phyloP scores from a whole-genome alignment of 2,888 invertebrate genomes.

The Ochlodes sylvanus region DNA sequence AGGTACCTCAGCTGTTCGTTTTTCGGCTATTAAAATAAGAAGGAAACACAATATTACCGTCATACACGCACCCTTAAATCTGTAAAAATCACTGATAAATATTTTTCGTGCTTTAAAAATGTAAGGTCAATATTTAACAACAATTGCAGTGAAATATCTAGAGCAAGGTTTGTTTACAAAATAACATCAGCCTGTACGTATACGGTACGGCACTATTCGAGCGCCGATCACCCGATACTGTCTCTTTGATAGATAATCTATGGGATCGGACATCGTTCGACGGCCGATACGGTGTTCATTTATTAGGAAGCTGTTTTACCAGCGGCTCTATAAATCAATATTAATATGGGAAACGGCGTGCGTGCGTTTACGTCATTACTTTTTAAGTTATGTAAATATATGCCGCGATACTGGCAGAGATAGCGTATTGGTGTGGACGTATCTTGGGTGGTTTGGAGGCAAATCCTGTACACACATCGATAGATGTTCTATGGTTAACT shows the following conservation, averaged over 20 bases:
- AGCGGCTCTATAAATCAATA: conserved; percentile 32
- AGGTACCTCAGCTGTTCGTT: no score
- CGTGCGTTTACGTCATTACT: conserved; percentile 19
- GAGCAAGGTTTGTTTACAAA: background rate
- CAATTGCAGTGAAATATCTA: background rate
- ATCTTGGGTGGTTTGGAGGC: background rate
- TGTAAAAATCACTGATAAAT: no score
- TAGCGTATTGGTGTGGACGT: no score
- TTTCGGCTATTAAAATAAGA: no score
- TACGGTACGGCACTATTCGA: conserved; percentile 53
- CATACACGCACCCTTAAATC: no score
- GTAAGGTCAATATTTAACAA: background rate
- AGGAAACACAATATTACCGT: no score
- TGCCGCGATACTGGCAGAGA: no score
- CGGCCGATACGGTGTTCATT: conserved; percentile 59
- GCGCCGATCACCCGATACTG: conserved; percentile 70
- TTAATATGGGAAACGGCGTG: conserved; percentile 34
- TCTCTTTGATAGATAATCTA: conserved; percentile 81
- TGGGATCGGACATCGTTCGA: conserved; percentile 79
- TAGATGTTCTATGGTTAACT: no score
- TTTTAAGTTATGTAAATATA: background rate
- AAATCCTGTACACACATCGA: background rate
- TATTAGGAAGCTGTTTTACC: conserved; percentile 45
- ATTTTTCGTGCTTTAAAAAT: no score
- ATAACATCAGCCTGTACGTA: conserved; percentile 55